Evolutionary conservation across 2,888 invertebrate genomes (phyloP).

Genomic region (Cerastis leucographa): DNA sequence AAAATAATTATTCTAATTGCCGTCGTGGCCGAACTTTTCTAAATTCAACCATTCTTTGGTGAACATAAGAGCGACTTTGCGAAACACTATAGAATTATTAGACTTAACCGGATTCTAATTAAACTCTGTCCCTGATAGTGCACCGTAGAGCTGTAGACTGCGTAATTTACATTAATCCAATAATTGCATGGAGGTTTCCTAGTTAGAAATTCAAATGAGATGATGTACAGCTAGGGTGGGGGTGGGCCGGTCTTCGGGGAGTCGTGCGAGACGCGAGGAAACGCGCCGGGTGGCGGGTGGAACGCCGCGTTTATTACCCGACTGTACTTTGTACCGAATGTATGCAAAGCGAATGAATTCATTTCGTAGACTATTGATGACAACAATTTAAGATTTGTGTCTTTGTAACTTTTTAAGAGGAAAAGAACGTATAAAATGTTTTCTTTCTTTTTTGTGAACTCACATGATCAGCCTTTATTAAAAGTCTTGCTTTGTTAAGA

Average conservation of each 20-base stretch:
- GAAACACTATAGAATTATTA: slow-evolving; percentile 84
- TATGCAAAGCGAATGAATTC: slow-evolving; percentile 29
- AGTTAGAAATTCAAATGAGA: slow-evolving; percentile 98
- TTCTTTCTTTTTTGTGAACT: not conserved
- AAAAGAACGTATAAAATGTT: not conserved
- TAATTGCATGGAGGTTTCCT: slow-evolving; percentile 98
- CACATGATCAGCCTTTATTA: not conserved
- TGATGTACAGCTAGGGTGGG: slow-evolving; percentile 92
- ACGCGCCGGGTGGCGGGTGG: slow-evolving; percentile 73
- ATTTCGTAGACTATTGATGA: slow-evolving; percentile 17
- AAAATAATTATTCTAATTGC: slow-evolving; percentile 68
- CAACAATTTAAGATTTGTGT: not conserved
- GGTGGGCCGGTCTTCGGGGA: slow-evolving; percentile 81
- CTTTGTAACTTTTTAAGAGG: not conserved
- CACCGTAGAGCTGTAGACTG: slow-evolving; percentile 92
- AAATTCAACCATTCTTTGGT: slow-evolving; percentile 71
- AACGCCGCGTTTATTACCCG: slow-evolving; percentile 74
- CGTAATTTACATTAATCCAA: slow-evolving; percentile 98
- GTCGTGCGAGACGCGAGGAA: slow-evolving; percentile 79
- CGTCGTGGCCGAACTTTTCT: slow-evolving; percentile 46
- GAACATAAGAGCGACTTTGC: slow-evolving; percentile 77
- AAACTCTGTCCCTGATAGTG: slow-evolving; percentile 90
- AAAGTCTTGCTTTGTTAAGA: too few species aligned
- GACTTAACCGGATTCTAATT: slow-evolving; percentile 90
- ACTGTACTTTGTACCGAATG: slow-evolving; percentile 57